These are phyloP conservation scores for Synanthedon tipuliformis DNA, from an alignment of 2,888 invertebrate species.

Conservation along the genomic window DNA sequence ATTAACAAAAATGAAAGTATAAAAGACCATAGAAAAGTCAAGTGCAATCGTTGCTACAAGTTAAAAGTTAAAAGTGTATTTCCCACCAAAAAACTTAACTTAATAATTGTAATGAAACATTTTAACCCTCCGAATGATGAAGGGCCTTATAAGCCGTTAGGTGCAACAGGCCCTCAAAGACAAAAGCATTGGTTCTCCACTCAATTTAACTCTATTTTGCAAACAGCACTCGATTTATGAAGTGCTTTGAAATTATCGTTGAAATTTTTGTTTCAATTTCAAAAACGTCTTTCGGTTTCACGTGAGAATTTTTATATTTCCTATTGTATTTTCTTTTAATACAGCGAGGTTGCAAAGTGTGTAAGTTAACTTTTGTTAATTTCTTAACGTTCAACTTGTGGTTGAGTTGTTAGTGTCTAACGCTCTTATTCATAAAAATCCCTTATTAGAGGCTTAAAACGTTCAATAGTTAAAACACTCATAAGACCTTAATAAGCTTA, in stretches of 20 bases:
- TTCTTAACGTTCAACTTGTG: too few relatives aligned
- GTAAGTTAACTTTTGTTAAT: too few relatives aligned
- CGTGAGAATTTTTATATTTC: background rate
- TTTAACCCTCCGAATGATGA: background rate
- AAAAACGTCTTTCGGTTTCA: background rate
- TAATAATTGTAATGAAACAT: slow-evolving; percentile 8
- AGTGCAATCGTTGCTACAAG: too few relatives aligned
- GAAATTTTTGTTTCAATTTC: slow-evolving; percentile 1
- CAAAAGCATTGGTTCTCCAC: slow-evolving; percentile 43
- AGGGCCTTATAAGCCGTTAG: background rate
- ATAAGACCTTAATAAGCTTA: too few relatives aligned
- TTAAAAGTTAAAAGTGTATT: background rate
- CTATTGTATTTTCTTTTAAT: too few relatives aligned
- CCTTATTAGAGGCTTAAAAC: too few relatives aligned
- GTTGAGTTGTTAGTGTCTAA: too few relatives aligned
- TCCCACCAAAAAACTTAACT: background rate
- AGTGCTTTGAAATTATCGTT: background rate
- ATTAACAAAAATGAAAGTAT: too few relatives aligned
- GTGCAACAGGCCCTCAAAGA: slow-evolving; percentile 15
- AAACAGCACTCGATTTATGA: slow-evolving; percentile 35
- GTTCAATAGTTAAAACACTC: too few relatives aligned
- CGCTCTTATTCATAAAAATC: too few relatives aligned
- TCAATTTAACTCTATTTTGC: slow-evolving; percentile 58
- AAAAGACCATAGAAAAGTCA: too few relatives aligned
- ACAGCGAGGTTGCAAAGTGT: too few relatives aligned